phyloP scores from a whole-genome alignment of 2,113 vertebrate species.

The Ifrita kowaldi region DNA sequence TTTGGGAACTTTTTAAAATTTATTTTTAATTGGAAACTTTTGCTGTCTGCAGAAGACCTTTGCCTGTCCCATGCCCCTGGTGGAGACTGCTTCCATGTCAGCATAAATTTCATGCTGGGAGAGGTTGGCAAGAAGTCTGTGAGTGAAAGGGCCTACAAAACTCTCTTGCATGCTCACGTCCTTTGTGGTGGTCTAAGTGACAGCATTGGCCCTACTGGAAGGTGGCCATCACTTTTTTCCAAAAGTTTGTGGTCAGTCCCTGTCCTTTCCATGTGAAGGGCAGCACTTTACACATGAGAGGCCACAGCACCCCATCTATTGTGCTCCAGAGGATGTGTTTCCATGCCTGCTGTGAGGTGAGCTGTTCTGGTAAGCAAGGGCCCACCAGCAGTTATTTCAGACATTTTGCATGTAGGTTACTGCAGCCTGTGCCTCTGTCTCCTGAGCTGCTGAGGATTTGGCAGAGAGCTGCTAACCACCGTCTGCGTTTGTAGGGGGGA shows the following conservation, averaged over 20 bases:
- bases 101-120: not conserved
- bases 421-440: not conserved
- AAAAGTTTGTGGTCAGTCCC: not conserved
- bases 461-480: slow-evolving; percentile 10
- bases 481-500: not conserved
- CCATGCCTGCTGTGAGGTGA: not conserved
- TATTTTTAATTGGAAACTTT: not conserved
- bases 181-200: not conserved
- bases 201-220: not conserved
- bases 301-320: not conserved
- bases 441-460: not conserved
- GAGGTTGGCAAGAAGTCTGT: not conserved
- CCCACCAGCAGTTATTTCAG: not conserved
- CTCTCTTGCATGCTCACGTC: accelerated
- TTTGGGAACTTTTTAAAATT: not conserved
- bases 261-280: not conserved
- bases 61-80: not conserved
- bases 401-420: not conserved
- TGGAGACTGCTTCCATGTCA: not conserved
- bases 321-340: not conserved
- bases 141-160: not conserved
- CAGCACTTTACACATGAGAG: not conserved
- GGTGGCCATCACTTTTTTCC: not conserved
- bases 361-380: not conserved
- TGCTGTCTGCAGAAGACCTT: not conserved